phyloP scores from a whole-genome alignment of 1,140 invertebrate species.

The Chironomus tepperi region DNA sequence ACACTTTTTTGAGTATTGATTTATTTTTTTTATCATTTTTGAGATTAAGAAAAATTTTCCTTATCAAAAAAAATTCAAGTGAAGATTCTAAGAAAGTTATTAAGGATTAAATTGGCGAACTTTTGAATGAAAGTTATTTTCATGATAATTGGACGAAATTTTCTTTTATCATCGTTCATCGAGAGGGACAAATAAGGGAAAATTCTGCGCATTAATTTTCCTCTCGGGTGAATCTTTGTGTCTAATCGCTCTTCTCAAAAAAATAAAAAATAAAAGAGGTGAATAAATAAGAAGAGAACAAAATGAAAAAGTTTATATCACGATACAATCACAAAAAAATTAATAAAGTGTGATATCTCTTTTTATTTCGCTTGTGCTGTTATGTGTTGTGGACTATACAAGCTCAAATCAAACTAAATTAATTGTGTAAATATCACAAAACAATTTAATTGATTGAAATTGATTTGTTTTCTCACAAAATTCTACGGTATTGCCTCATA shows the following conservation, averaged over 20 bases:
- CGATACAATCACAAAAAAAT: not conserved
- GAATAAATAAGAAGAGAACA: not conserved
- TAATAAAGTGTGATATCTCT: not conserved
- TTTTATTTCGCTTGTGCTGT: not conserved
- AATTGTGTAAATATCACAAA: not conserved
- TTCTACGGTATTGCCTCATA: too few species aligned
- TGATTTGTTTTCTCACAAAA: slow-evolving; percentile 10
- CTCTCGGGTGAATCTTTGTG: too few species aligned
- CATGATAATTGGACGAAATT: too few species aligned
- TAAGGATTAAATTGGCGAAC: too few species aligned
- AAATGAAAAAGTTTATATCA: not conserved
- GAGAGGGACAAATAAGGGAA: not conserved
- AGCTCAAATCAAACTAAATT: not conserved
- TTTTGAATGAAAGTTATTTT: too few species aligned
- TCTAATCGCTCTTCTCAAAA: too few species aligned
- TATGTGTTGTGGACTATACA: not conserved
- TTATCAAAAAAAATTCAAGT: not conserved
- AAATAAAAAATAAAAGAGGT: too few species aligned
- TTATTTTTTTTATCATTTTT: not conserved
- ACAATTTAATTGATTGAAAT: slow-evolving; percentile 5
- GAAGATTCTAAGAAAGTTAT: not conserved
- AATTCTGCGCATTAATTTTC: not conserved
- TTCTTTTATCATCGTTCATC: not conserved
- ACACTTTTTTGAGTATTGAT: not conserved
- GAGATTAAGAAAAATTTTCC: not conserved